phyloP scores from a whole-genome alignment of 2,888 invertebrate genomes.

The Nesidiocoris tenuis region DNA sequence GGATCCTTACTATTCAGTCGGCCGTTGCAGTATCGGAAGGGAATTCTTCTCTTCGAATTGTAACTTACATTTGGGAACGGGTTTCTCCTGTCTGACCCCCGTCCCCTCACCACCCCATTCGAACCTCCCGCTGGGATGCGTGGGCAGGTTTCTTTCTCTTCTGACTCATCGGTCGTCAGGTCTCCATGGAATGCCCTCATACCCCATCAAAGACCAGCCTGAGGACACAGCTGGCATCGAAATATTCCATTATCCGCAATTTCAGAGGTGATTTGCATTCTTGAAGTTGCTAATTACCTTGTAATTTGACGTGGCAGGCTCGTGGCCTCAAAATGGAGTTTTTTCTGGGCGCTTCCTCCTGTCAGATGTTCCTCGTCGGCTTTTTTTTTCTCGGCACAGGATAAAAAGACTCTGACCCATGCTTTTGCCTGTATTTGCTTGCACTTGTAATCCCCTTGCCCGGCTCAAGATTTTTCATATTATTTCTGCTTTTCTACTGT shows the following conservation, averaged over 20 bases:
- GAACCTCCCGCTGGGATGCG: conserved; percentile 4
- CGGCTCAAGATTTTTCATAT: no score
- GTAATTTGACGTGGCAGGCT: conserved; percentile 1
- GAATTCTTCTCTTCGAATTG: conserved; percentile 7
- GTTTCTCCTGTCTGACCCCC: conserved; percentile 16
- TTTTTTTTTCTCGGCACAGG: neutral
- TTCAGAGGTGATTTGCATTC: conserved; percentile 19
- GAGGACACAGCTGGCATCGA: conserved; percentile 16
- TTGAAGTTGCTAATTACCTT: neutral
- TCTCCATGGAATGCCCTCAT: conserved; percentile 19
- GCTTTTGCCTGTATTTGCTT: neutral
- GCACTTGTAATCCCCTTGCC: neutral
- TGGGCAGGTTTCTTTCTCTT: conserved; percentile 40
- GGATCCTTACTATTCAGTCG: no score
- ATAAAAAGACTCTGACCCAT: neutral
- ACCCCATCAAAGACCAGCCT: conserved; percentile 17
- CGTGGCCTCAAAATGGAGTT: neutral
- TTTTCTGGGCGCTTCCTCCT: neutral
- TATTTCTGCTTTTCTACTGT: no score
- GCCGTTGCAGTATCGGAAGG: no score
- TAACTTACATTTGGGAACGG: conserved; percentile 22
- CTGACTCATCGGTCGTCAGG: conserved; percentile 26
- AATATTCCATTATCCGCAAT: conserved; percentile 16
- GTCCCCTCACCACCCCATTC: neutral
- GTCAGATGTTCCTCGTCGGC: neutral